Percentiles rank a stretch among this genome's conserved stretches.
Evolutionary conservation across 2,797 vertebrate genomes (phyloP).

Genomic region (Rhadinocentrus ornatus): DNA sequence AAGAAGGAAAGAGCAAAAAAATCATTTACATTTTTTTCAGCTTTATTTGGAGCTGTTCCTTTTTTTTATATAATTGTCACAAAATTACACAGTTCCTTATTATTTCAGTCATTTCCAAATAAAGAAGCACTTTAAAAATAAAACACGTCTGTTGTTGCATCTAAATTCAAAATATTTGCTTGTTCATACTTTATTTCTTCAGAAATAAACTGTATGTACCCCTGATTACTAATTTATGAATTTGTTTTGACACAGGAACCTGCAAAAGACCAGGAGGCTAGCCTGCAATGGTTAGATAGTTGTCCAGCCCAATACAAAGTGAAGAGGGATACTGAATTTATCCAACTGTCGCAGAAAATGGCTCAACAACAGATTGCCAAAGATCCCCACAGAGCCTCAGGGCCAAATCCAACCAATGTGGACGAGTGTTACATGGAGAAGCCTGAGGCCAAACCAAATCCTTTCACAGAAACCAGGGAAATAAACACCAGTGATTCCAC

Average conservation of each 20-base stretch:
- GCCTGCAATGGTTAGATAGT: conserved; percentile 7
- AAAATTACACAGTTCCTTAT: neutral
- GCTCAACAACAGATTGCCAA: conserved; percentile 47
- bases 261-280: conserved; percentile 59
- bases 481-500: conserved; percentile 4
- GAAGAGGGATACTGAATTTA: conserved; percentile 30
- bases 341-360: conserved; percentile 36
- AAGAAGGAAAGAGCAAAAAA: conserved; percentile 1
- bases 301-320: conserved; percentile 35
- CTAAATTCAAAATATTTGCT: neutral
- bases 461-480: conserved; percentile 19
- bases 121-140: neutral
- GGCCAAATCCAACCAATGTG: conserved; percentile 45
- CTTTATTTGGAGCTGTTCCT: neutral
- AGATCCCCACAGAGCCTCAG: conserved; percentile 29
- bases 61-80: neutral
- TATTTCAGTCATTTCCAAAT: neutral
- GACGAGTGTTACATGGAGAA: conserved; percentile 28
- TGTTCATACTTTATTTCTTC: neutral
- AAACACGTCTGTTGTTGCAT: neutral
- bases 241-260: conserved; percentile 57
- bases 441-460: conserved; percentile 30
- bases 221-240: conserved; percentile 25
- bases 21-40: neutral
- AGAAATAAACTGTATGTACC: neutral